Percentiles rank a stretch among this genome's conserved stretches.
phyloP scores from a whole-genome alignment of 37 sponge, comb jelly and placozoan genomes.

The Petrosia ficiformis region DNA sequence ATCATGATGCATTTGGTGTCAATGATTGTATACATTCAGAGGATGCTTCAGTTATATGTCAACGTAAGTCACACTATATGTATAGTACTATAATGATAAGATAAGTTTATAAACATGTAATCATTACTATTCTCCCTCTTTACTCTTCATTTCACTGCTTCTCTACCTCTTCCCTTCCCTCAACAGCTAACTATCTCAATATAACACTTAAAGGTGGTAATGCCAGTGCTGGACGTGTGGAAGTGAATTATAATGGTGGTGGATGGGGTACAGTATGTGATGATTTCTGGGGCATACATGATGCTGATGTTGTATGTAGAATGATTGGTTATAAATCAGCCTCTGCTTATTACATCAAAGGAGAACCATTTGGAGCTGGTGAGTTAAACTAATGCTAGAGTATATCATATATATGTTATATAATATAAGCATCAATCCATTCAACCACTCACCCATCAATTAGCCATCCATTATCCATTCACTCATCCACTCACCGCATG shows the following conservation, averaged over 20 bases:
- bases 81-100: too few relatives aligned
- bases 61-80: too few relatives aligned
- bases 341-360: not conserved
- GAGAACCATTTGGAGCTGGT: not conserved
- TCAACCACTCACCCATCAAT: not conserved
- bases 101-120: too few relatives aligned
- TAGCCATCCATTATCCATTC: not conserved
- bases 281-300: slow-evolving; percentile 41
- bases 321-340: slow-evolving; percentile 31
- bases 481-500: not conserved
- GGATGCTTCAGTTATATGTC: slow-evolving; percentile 47
- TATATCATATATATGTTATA: not conserved
- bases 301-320: slow-evolving; percentile 60
- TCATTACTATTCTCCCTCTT: too few relatives aligned
- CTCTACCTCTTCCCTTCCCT: not conserved
- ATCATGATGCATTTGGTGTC: not conserved
- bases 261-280: slow-evolving; percentile 71
- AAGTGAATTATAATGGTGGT: slow-evolving; percentile 52
- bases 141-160: not conserved
- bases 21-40: slow-evolving; percentile 41
- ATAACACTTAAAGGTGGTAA: slow-evolving; percentile 15
- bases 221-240: slow-evolving; percentile 37
- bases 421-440: not conserved
- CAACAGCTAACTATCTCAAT: not conserved
- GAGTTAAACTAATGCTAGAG: not conserved